Evolutionary conservation across 2,797 vertebrate genomes (phyloP), one percentile per base, ranked within the genome.

Genomic region (Benthosema pterotum): DNA sequence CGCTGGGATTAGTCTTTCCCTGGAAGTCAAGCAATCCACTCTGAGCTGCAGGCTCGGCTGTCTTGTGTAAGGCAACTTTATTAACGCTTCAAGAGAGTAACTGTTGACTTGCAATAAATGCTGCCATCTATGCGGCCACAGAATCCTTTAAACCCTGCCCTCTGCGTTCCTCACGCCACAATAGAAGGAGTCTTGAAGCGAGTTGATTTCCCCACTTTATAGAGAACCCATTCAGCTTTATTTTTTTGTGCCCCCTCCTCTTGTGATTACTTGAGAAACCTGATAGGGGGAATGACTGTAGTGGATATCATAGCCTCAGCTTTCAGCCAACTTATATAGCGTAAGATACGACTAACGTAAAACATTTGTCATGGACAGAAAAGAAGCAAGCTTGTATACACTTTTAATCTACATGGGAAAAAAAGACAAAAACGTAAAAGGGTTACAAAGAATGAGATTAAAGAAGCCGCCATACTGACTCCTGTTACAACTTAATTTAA

Each of bases 141-240:
- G 67, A 79, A 65, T 64, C 72, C 52, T 14, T 57, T 58, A 66
- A 78, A 80, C 42, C 45, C 46, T 32, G 59, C 76, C 47, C 63
- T 3, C 60, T 13, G 57, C 71, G 54, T 59, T 60, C 32, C 43
- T 67, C 60, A 52, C 56, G 1, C 55, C 54, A 62, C 65, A 63
- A 75, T 56, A 83, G 57, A 78, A 71, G 46, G 17, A 55, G 18
- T 12, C 50, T 45, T 57, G 5, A 63, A 67, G 42, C 19, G 17
- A 48, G 19, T 63, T 19, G 11, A 13, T 42, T 50, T 57, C 56
- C 65, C 32, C 12, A 4, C 55, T 57, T 22, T 19, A 69, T 14
- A 45, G 12, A 0, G 13, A 28, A 13, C 14, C 3, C 14, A 53
- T 69, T 18, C 17, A 58, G 28, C 28, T 52, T 43, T 7, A 14